phyloP scores from a whole-genome alignment of 2,797 vertebrate species.

The Urophycis tenuis region DNA sequence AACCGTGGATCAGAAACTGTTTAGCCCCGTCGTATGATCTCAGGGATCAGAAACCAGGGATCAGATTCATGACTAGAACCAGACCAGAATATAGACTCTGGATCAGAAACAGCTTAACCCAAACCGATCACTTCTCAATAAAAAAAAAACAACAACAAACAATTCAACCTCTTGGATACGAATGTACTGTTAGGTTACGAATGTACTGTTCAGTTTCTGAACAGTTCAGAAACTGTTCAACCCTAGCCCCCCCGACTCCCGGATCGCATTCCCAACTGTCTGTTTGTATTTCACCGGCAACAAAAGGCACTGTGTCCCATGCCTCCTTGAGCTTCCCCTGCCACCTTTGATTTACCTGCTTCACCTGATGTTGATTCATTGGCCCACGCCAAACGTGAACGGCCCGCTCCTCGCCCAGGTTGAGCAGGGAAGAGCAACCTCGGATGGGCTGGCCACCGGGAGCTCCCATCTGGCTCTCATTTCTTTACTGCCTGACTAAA shows the following conservation, averaged over 20 bases:
- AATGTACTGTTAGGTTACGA: too few relatives aligned
- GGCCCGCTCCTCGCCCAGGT: conserved; percentile 33
- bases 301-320: conserved; percentile 23
- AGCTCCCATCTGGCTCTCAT: conserved; percentile 53
- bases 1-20: neutral
- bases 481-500: conserved; percentile 34
- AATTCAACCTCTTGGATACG: too few relatives aligned
- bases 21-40: neutral
- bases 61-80: too few relatives aligned
- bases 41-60: neutral
- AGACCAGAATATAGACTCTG: neutral
- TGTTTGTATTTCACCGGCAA: conserved; percentile 21
- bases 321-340: conserved; percentile 44
- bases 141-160: neutral
- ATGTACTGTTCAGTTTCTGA: too few relatives aligned
- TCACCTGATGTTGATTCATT: conserved; percentile 44
- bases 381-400: conserved; percentile 45
- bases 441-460: conserved; percentile 21
- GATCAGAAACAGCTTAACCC: neutral
- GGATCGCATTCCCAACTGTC: conserved; percentile 19
- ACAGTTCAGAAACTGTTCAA: too few relatives aligned
- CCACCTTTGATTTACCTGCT: conserved; percentile 44
- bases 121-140: neutral
- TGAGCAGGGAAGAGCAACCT: conserved; percentile 24
- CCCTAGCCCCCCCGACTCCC: neutral